Base-by-base conservation (phyloP, 1,140 invertebrate genomes). In the Trissolcus basalis region DNA sequence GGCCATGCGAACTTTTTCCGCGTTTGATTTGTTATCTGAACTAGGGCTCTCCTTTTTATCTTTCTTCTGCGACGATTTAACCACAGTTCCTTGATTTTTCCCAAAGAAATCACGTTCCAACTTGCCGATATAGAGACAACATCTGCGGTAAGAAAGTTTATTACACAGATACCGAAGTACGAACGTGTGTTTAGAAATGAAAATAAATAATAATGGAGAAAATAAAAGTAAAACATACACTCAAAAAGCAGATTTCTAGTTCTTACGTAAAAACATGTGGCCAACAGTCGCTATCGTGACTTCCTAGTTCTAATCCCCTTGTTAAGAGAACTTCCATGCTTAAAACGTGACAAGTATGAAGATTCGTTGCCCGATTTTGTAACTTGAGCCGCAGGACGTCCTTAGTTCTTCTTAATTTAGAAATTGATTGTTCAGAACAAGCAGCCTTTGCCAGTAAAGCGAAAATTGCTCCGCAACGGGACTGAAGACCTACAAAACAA, bases 281-380 rank as follows among this genome's bases (percentile, higher is more conserved):
- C 97, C 97, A 98, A 81, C 96, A 97, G 67, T 97, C 95, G 39
- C 94, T 91, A 19, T 95, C 94, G 81, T 97, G 96, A 67, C 95
- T 96, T 4, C 95, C 96, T 32, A 98, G 90, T 84, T 97, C 96
- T 32, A 98, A 87, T 16, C 96, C 96, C 77, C 92, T 91, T 81
- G 90, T 89, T 11, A 93, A 89, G 44, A 97, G 90, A 14, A 97
- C 94, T 86, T 98, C 96, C 89, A 98, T 92, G 61, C 96, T 97
- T 41, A 97, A 88, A 0, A 95, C 95, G 82, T 98, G 96, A 0
- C 96, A 95, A 2, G 95, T 93, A 10, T 93, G 89, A 59, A 95
- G 90, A 83, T 94, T 93, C 0, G 92, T 91, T 0, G 93, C 92
- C n/a, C 86, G 87, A 53, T 87, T 89, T 68, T 88, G 86, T 39